Base-by-base conservation (phyloP, 1,140 invertebrate species). In the Drosophila jambulina region DNA sequence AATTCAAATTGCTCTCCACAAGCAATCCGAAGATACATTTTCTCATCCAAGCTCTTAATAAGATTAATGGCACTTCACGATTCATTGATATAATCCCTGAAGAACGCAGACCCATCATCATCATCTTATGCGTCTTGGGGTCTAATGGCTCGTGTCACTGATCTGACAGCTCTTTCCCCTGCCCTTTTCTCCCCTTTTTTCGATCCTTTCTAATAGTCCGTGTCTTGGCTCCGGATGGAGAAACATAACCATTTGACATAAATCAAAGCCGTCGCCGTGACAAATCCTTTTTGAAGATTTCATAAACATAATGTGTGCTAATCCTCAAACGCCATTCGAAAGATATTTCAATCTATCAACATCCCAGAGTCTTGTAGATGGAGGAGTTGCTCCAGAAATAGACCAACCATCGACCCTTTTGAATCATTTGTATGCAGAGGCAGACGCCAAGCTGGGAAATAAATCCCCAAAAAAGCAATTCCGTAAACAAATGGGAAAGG, bases 251-350 rank as follows among this genome's bases (percentile, higher is more conserved):
- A 88, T 80, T 83, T 72, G 58, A 68, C 67, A 86, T 88, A 54
- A 62, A 82, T 85, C 82, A 81, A 40, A 49, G 67, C 12, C 53
- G 15, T 25, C 15, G 53, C 32, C 40, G 36, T 49, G 60, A 79
- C 74, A 84, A 87, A 87, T 87, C 83, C 83, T 84, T 86, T 56
- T 78, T 74, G 49, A 88, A 64, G 53, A 87, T 88, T 88, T 87
- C 80, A 88, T 88, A 87, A 87, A 86, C 76, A 77, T 75, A 72
- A 64, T 65, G 68, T 58, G 59, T 49, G 61, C 81, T 83, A 83
- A 82, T 60, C 75, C 79, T 58, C 83, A 65, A 75, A 74, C 82
- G 81, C 82, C 81, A 84, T 79, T 62, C 68, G 25, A 36, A 3
- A 67, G 56, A 76, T 76, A 72, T 87, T 79, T 82, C 69, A 67